Evolutionary conservation across 2,113 vertebrate species (phyloP), one percentile per base, ranked within the genome.

Genomic region (Oenanthe melanoleuca): DNA sequence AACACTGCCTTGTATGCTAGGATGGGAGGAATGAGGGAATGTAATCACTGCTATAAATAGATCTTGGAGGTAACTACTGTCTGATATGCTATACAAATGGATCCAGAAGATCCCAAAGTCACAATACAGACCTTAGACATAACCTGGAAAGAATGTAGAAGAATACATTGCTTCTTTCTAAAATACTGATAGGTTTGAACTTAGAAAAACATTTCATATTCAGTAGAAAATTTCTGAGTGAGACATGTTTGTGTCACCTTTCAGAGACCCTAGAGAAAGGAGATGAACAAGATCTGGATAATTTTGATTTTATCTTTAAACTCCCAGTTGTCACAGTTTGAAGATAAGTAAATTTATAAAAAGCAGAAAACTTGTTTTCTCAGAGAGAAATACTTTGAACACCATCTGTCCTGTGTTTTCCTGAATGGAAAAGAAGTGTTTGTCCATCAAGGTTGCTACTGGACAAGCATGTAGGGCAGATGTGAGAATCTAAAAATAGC

Each of bases 331-430:
- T 95, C 94, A 92, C 81, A 60, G 59, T 94, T 92, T 96, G 81
- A 93, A 96, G 82, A 92, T 92, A 95, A 94, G 79, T 91, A 87
- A 96, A 95, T 94, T 91, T 94, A 93, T 93, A 93, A 92, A 95
- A 96, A 93, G 82, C 11, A 0, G 64, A 86, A 95, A 94, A 96
- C 71, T 92, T 96, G 94, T 94, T 96, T 89, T 91, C 67, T 93
- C 14, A 0, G 75, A 92, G 77, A 95, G 91, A 92, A 88, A 70
- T 80, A 88, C 71, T 96, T 95, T 92, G 79, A 88, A 72, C 60
- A 86, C 92, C 94, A 95, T 96, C 95, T 96, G 94, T 94, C 74
- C 92, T 80, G n/a, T 89, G 81, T 95, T 96, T 96, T 97, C 88
- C 59, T 80, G 82, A 94, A 84, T 22, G 34, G 34, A 18, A 38